Evolutionary conservation across 2,888 invertebrate genomes (phyloP).

Genomic region (Cheilosia variabilis): DNA sequence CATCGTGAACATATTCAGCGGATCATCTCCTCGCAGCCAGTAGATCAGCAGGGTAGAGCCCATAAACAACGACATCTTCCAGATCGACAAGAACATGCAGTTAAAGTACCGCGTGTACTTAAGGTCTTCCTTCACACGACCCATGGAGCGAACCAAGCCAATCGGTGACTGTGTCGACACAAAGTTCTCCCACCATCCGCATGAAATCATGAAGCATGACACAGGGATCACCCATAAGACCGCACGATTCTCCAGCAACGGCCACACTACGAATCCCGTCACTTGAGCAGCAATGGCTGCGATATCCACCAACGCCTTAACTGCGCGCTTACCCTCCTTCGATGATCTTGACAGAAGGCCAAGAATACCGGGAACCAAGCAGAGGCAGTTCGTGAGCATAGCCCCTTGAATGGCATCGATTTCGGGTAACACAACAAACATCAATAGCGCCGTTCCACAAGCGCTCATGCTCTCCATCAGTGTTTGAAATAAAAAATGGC

Average conservation of each 20-base stretch:
- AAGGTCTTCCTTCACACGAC: slow-evolving; percentile 91
- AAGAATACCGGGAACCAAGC: slow-evolving; percentile 91
- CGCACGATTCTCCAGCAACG: slow-evolving; percentile 90
- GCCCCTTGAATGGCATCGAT: slow-evolving; percentile 97
- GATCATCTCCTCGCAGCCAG: slow-evolving; percentile 90
- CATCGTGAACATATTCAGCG: slow-evolving; percentile 90
- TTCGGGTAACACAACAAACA: slow-evolving; percentile 95
- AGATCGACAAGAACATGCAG: slow-evolving; percentile 94
- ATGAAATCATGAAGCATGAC: slow-evolving; percentile 92
- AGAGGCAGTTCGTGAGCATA: slow-evolving; percentile 97
- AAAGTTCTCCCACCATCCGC: slow-evolving; percentile 99
- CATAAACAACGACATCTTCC: slow-evolving; percentile 94
- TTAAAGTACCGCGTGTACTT: slow-evolving; percentile 93
- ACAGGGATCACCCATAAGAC: slow-evolving; percentile 94
- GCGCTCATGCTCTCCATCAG: slow-evolving; percentile 95
- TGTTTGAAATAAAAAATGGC: slow-evolving; percentile 86
- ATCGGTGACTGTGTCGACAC: slow-evolving; percentile 94
- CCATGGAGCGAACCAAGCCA: slow-evolving; percentile 88
- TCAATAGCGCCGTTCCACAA: slow-evolving; percentile 92
- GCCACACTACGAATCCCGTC: slow-evolving; percentile 96
- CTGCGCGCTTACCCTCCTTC: slow-evolving; percentile 90
- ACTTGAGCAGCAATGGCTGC: slow-evolving; percentile 94
- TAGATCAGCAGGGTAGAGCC: slow-evolving; percentile 89
- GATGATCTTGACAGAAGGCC: slow-evolving; percentile 92
- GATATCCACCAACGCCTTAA: slow-evolving; percentile 92